Base-by-base conservation (phyloP, 2,113 vertebrate genomes). In the Cyprinodon variegatus region DNA sequence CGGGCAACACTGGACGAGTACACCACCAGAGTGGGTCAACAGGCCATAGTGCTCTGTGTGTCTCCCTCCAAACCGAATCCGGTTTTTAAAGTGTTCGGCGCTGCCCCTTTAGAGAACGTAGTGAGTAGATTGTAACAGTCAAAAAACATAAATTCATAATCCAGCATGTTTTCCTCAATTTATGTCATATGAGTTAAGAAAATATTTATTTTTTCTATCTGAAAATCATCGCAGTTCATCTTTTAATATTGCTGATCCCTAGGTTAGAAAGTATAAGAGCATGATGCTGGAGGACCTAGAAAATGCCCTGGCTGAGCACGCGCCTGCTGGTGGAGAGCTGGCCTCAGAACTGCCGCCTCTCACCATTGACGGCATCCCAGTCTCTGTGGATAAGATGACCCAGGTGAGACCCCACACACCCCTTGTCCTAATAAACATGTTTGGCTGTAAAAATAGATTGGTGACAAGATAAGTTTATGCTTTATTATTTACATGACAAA, bases 331-430 rank as follows among this genome's bases (percentile, higher is more conserved):
- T 20, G 96, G 96, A 68, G 98, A 99, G 77, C 91, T 99, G 76
- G 96, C 96, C 89, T 99, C 98, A 0, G 98, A 99, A 85, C 91
- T 99, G 76, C 98, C 98, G 0, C 97, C 98, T 3, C 96, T 99
- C 71, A 99, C 97, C 82, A 99, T 99, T 0, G 98, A 99, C 0
- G 98, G 98, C 86, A 99, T 99, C 90, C 98, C 98, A 0, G 98
- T 99, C 64, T 99, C 98, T 0, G 98, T 99, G 93, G 98, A 99
- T 93, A 99, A 99, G 90, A 99, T 99, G 98, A 99, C 98, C 78
- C 98, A 98, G 96, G 98, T 99, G 86, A 94, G 72, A 3, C 69
- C 66, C 2, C 38, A 3, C 43, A n/a, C 3, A 43, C 29, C 3
- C 29, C 9, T 29, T 14, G 12, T 17, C 40, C 8, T 17, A 10